Percentiles rank a stretch among this genome's conserved stretches.
phyloP scores from a whole-genome alignment of 2,888 invertebrate species.

The Eurois occulta region DNA sequence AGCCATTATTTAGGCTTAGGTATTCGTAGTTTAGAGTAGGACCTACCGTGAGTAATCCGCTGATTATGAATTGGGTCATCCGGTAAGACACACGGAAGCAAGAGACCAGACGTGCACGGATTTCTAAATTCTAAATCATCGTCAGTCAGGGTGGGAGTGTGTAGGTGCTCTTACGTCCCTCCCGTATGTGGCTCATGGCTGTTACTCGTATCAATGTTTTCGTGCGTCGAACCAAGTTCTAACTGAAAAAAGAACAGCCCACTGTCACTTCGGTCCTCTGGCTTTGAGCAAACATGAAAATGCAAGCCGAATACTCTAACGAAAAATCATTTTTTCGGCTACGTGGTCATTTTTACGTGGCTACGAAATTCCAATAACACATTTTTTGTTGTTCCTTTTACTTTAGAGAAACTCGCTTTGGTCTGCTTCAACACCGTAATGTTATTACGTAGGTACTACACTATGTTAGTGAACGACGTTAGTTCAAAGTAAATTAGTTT shows the following conservation, averaged over 20 bases:
- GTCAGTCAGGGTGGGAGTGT: not conserved
- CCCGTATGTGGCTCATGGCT: not conserved
- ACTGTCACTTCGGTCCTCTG: too few species aligned
- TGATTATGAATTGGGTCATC: not conserved
- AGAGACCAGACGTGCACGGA: not conserved
- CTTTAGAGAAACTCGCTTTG: not conserved
- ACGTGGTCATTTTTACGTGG: too few species aligned
- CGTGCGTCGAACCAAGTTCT: not conserved
- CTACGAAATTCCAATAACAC: not conserved
- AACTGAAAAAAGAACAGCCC: not conserved
- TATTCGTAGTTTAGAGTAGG: not conserved
- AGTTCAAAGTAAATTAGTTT: not conserved
- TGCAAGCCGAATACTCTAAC: slow-evolving; percentile 5
- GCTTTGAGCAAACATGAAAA: slow-evolving; percentile 7
- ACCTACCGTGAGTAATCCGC: not conserved
- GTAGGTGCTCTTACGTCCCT: not conserved
- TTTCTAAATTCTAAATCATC: not conserved
- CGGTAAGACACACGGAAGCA: not conserved
- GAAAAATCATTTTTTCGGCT: not conserved
- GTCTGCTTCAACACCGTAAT: not conserved
- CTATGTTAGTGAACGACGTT: not conserved
- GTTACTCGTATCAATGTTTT: not conserved
- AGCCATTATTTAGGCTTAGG: not conserved
- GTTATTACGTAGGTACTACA: not conserved
- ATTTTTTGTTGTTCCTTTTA: not conserved